Conservation (phyloP, 2,888 invertebrate species). For the Drosophila lacicola region DNA sequence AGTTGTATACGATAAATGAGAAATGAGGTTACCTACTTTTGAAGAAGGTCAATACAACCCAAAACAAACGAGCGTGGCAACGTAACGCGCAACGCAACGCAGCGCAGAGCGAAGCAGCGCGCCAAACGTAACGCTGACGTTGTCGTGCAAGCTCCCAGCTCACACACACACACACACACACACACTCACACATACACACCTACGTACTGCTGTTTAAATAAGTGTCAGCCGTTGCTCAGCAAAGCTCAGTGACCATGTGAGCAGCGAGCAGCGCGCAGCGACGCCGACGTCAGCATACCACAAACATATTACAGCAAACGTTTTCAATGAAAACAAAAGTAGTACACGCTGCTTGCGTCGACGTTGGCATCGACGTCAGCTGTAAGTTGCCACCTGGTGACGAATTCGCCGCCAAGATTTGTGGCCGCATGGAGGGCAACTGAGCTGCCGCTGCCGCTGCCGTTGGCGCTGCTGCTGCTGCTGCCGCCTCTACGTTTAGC, state of each 20-base stretch:
- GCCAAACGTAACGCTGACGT: constrained; percentile 42
- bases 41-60: constrained; percentile 84
- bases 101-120: constrained; percentile 25
- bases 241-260: constrained; percentile 81
- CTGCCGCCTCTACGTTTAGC: constrained; percentile 23
- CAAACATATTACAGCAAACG: constrained; percentile 80
- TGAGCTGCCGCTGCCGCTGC: constrained; percentile 38
- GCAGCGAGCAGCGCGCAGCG: constrained; percentile 43
- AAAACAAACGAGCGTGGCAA: constrained; percentile 81
- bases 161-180: constrained; percentile 19
- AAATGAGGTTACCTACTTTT: constrained; percentile 85
- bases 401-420: constrained; percentile 70
- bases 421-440: constrained; percentile 68
- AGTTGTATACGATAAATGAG: constrained; percentile 83
- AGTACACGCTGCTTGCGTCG: constrained; percentile 68
- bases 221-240: constrained; percentile 58
- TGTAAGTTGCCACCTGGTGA: constrained; percentile 68
- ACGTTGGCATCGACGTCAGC: constrained; percentile 30
- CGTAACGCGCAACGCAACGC: constrained; percentile 54
- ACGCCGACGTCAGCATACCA: constrained; percentile 55
- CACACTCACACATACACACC: constrained; percentile 6
- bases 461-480: constrained; percentile 12
- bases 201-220: constrained; percentile 50
- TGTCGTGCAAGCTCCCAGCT: constrained; percentile 40
- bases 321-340: constrained; percentile 80